phyloP scores from a whole-genome alignment of 2,888 invertebrate species.

The Phania funesta region DNA sequence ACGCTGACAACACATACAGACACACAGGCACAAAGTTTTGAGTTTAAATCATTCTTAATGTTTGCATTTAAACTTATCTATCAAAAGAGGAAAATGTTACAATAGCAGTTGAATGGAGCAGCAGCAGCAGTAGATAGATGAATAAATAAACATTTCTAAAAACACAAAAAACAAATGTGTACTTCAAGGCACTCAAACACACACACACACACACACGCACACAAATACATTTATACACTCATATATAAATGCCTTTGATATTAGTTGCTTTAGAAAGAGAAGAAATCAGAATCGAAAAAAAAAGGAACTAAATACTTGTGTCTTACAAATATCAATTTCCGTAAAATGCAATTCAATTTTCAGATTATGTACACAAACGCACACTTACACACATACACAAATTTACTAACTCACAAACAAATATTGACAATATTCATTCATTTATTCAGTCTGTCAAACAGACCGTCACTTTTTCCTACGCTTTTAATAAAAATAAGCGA shows the following conservation, averaged over 20 bases:
- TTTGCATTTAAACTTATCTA: constrained; percentile 65
- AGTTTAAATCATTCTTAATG: constrained; percentile 66
- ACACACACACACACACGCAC: not conserved
- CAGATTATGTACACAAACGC: constrained; percentile 51
- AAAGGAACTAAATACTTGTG: constrained; percentile 60
- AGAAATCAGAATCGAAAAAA: constrained; percentile 1
- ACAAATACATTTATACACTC: not conserved
- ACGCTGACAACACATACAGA: constrained; percentile 20
- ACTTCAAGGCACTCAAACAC: not conserved
- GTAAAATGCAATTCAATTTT: constrained; percentile 68
- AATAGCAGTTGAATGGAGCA: constrained; percentile 15
- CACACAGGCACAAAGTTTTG: constrained; percentile 32
- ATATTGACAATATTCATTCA: constrained; percentile 59
- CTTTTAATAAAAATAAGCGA: constrained; percentile 44
- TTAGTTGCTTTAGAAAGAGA: constrained; percentile 18
- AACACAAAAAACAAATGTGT: not conserved
- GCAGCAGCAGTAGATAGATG: constrained; percentile 11
- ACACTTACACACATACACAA: not conserved
- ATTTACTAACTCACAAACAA: constrained; percentile 45
- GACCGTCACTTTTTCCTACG: constrained; percentile 8
- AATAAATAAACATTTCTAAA: constrained; percentile 22
- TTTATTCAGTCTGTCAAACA: constrained; percentile 44
- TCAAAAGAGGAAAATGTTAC: constrained; percentile 44
- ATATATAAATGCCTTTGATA: constrained; percentile 29
- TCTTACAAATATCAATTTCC: constrained; percentile 68